Evolutionary conservation across 2,797 vertebrate genomes (phyloP).

Genomic region (Psittacula echo): DNA sequence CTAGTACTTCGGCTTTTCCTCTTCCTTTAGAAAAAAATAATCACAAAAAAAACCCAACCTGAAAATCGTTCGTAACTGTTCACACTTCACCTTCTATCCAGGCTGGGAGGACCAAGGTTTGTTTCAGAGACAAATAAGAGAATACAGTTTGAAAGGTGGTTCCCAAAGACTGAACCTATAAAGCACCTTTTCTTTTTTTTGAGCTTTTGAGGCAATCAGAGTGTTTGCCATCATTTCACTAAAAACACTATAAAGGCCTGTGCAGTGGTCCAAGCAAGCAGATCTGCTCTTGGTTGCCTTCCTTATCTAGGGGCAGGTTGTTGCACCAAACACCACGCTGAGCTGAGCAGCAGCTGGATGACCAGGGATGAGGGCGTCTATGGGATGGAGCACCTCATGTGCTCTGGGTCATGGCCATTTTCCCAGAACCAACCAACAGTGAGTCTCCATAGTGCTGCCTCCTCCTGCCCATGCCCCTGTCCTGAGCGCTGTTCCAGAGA

Average conservation of each 20-base stretch:
- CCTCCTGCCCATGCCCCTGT: not conserved
- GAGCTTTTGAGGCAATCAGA: not conserved
- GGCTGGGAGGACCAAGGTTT: not conserved
- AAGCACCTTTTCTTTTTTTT: not conserved
- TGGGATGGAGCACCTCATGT: not conserved
- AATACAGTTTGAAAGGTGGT: not conserved
- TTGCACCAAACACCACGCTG: not conserved
- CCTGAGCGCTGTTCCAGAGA: rapidly evolving
- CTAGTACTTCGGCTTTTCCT: not conserved
- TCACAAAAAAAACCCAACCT: not conserved
- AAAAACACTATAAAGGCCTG: not conserved
- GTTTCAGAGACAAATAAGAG: not conserved
- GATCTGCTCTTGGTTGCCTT: not conserved
- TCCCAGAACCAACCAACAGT: not conserved
- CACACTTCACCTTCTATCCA: not conserved
- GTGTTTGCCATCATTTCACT: not conserved
- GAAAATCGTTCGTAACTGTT: not conserved
- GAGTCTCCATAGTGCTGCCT: not conserved
- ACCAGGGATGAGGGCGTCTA: not conserved
- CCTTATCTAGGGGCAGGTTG: rapidly evolving
- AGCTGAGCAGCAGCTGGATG: not conserved
- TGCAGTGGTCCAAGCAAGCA: not conserved
- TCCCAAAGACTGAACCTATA: not conserved
- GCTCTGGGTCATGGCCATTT: not conserved
- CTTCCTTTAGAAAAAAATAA: not conserved